Base-by-base conservation (phyloP, 2,113 vertebrate species). In the Phycodurus eques region DNA sequence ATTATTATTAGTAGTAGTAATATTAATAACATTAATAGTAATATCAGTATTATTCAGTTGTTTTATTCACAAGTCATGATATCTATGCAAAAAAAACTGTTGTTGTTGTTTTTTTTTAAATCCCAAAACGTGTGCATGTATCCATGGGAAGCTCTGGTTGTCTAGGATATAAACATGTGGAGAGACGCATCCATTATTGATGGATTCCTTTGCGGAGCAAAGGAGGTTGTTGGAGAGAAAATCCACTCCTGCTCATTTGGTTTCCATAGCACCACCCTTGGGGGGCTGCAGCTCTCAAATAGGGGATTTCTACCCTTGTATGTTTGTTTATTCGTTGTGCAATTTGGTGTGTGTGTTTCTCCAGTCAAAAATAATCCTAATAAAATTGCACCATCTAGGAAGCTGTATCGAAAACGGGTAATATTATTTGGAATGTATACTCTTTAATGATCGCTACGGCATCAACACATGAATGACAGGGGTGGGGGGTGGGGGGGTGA, bases 191-290 rank as follows among this genome's bases (percentile, higher is more conserved):
- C 64, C 88, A 92, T 93, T 88, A 92, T 93, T 91, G 79, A 93
- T 92, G 80, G 60, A 73, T 84, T 87, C 78, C 76, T 83, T 51
- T 57, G 62, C 59, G 77, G 70, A 78, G 68, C 67, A 81, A 67
- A 87, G 78, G 67, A 89, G 71, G 79, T 46, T 75, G 75, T 80
- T 81, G 69, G 78, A 71, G 69, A 75, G 67, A 77, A 68, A 6
- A 79, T 83, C 77, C 81, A 80, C 88, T 83, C 71, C 77, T 80
- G 53, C 74, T 85, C 79, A 61, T 88, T 81, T 90, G 83, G 92
- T 94, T 94, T 92, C 92, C 93, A 93, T 93, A 91, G 92, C 85
- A 93, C 91, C 92, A 89, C 90, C 92, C 88, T 86, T 86, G 7
- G 39, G 89, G 27, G 84, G 63, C 75, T 71, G 78, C 69, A 81